Conservation (phyloP, 2,797 vertebrate species). For the Sarcophilus harrisii region DNA sequence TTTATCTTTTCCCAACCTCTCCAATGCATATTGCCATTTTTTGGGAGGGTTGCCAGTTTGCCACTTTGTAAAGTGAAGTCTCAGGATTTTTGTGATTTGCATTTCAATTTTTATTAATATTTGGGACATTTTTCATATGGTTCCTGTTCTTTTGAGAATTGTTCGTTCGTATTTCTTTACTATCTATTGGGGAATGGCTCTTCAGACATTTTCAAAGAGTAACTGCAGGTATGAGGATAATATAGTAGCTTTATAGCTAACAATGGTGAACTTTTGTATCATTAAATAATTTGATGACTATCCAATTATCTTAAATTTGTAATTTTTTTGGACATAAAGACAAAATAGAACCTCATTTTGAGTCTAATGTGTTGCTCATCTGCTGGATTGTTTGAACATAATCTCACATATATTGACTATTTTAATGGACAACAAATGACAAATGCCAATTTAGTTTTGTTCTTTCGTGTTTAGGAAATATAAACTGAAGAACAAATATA, state of each 20-base stretch:
- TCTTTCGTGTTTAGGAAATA: background rate
- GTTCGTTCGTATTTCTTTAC: background rate
- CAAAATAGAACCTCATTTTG: background rate
- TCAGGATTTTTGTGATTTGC: background rate
- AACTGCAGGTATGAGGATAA: background rate
- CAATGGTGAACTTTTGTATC: background rate
- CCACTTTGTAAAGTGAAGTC: background rate
- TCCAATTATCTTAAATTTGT: background rate
- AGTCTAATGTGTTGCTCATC: background rate
- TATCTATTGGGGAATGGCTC: background rate
- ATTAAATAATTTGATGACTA: background rate
- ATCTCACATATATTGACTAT: background rate
- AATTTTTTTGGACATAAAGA: background rate
- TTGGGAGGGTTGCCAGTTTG: background rate
- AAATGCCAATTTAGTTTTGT: background rate
- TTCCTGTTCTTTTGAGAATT: background rate
- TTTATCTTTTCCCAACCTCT: background rate
- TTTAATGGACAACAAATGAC: background rate
- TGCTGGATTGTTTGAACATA: background rate
- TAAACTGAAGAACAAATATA: background rate
- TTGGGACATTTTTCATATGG: background rate
- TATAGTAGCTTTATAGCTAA: background rate
- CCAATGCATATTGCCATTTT: background rate
- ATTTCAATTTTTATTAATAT: background rate
- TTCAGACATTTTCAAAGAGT: background rate